A percentile compares a stretch with the other conserved stretches of the same genome.
Evolutionary conservation across 2,113 vertebrate species (phyloP).

Genomic region (Telmatochromis brachygnathus): DNA sequence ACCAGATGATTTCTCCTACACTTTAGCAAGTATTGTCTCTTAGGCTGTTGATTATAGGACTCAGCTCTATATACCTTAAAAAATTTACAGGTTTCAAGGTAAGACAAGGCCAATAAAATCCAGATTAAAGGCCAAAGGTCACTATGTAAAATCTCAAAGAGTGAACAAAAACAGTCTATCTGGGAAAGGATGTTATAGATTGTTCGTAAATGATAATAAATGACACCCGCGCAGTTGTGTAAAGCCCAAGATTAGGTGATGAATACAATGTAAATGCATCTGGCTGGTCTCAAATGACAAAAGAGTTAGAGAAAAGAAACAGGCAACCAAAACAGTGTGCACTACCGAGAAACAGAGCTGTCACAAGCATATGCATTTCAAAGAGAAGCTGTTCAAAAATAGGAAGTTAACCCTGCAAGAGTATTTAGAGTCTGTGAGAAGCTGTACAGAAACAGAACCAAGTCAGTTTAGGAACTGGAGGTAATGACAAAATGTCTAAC

Average conservation of each 20-base stretch:
- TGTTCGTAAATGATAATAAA: background rate
- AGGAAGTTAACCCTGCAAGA: background rate
- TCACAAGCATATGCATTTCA: background rate
- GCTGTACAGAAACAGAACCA: background rate
- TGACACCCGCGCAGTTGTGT: background rate
- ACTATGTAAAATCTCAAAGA: background rate
- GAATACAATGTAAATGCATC: background rate
- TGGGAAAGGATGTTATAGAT: background rate
- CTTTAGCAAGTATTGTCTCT: background rate
- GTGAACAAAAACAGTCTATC: background rate
- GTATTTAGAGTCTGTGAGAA: background rate
- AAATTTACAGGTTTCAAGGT: background rate
- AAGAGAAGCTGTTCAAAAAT: background rate
- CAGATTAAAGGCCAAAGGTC: background rate
- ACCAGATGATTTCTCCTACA: background rate
- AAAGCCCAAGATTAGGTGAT: background rate
- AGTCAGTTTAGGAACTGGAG: background rate
- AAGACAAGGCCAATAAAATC: background rate
- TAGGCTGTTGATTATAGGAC: background rate
- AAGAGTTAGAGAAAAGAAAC: background rate
- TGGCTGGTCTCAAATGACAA: background rate
- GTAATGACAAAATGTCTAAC: background rate
- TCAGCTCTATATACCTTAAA: background rate
- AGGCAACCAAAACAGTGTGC: background rate
- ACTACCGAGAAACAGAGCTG: background rate